phyloP scores from a whole-genome alignment of 2,888 invertebrate species.

The Geotrupes spiniger region DNA sequence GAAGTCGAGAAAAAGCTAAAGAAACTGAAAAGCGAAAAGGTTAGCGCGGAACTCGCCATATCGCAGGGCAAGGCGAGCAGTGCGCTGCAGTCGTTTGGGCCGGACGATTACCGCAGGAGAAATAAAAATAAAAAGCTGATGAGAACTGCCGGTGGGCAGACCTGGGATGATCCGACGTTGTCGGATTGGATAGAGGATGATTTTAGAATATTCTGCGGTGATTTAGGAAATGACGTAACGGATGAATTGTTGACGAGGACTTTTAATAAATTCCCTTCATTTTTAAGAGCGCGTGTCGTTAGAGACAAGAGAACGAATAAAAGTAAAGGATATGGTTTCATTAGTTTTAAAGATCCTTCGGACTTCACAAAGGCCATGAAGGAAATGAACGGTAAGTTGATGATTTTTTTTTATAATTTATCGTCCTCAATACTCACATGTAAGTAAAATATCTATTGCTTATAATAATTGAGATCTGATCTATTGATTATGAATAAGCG shows the following conservation, averaged over 20 bases:
- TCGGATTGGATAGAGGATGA: slow-evolving; percentile 98
- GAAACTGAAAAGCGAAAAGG: slow-evolving; percentile 64
- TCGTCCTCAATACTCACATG: no score
- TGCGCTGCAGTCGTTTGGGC: slow-evolving; percentile 57
- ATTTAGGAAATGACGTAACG: slow-evolving; percentile 97
- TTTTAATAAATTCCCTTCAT: slow-evolving; percentile 91
- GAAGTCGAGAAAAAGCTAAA: slow-evolving; percentile 60
- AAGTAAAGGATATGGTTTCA: slow-evolving; percentile 98
- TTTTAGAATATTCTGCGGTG: slow-evolving; percentile 98
- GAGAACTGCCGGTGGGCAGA: slow-evolving; percentile 88
- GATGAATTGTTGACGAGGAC: slow-evolving; percentile 96
- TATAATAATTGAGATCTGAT: no score
- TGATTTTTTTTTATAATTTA: background rate
- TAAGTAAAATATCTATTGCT: no score
- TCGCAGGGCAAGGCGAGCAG: slow-evolving; percentile 61
- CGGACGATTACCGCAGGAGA: slow-evolving; percentile 52
- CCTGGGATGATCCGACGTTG: slow-evolving; percentile 94
- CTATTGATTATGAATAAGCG: no score
- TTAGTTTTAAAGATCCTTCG: slow-evolving; percentile 95
- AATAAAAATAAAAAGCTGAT: slow-evolving; percentile 66
- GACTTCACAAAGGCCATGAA: slow-evolving; percentile 99
- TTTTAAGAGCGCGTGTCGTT: slow-evolving; percentile 91
- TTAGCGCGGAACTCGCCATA: slow-evolving; percentile 64
- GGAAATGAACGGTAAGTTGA: slow-evolving; percentile 92
- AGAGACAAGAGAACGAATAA: slow-evolving; percentile 96